Evolutionary conservation across 2,797 vertebrate genomes (phyloP).

Genomic region (Acanthiza pusilla): DNA sequence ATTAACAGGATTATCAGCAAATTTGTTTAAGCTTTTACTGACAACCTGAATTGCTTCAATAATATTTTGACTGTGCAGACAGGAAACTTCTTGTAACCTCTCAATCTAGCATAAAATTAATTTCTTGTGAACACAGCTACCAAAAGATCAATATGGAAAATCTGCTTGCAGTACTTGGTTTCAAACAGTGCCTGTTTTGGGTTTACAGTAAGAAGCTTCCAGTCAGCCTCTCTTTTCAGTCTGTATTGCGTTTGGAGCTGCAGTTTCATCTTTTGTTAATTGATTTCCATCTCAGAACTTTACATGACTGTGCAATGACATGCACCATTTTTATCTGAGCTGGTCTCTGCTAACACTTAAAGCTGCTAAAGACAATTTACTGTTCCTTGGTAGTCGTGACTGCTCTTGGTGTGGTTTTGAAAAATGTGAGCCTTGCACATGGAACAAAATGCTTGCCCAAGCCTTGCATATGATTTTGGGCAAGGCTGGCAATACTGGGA

Average conservation of each 20-base stretch:
- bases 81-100: slow-evolving; percentile 76
- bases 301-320: not conserved
- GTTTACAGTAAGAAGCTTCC: slow-evolving; percentile 38
- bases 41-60: slow-evolving; percentile 82
- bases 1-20: slow-evolving; percentile 85
- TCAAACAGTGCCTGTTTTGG: slow-evolving; percentile 35
- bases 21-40: slow-evolving; percentile 86
- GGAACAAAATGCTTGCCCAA: not conserved
- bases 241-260: not conserved
- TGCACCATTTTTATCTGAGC: not conserved
- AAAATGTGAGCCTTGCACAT: not conserved
- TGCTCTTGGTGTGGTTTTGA: not conserved
- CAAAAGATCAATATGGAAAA: slow-evolving; percentile 53
- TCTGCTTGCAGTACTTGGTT: slow-evolving; percentile 49
- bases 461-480: not conserved
- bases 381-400: not conserved
- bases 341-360: not conserved
- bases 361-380: not conserved
- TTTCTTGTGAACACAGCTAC: slow-evolving; percentile 67
- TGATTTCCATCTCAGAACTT: slow-evolving; percentile 3
- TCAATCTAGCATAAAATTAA: slow-evolving; percentile 77
- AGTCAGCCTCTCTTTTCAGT: slow-evolving; percentile 17
- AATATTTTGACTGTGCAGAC: slow-evolving; percentile 80
- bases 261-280: slow-evolving; percentile 21
- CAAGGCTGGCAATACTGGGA: not conserved